Evolutionary conservation across 2,888 invertebrate genomes (phyloP).

Genomic region (Clunio marinus): DNA sequence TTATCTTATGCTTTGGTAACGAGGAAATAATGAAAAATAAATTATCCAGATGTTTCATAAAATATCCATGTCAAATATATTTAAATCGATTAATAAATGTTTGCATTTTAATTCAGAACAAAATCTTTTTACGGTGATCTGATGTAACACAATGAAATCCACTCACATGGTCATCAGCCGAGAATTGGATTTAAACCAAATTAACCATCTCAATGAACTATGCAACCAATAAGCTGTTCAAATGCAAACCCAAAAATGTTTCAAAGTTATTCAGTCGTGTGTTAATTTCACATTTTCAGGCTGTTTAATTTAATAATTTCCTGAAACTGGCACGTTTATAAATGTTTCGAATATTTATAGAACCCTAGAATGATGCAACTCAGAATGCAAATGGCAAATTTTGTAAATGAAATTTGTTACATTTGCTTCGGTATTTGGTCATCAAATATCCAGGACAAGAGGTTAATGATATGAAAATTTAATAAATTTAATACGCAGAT

Average conservation of each 20-base stretch:
- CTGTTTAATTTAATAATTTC: conserved; percentile 32
- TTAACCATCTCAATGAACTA: conserved; percentile 36
- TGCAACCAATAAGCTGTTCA: background rate
- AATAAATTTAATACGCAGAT: too few species aligned
- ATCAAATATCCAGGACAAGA: too few species aligned
- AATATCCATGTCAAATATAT: background rate
- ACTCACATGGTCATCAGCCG: conserved; percentile 19
- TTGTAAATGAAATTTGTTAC: too few species aligned
- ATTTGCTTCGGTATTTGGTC: too few species aligned
- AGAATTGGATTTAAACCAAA: conserved; percentile 36
- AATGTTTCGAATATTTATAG: background rate
- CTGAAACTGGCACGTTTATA: background rate
- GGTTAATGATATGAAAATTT: too few species aligned
- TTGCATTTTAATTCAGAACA: background rate
- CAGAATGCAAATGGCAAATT: too few species aligned
- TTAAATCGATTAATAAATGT: background rate
- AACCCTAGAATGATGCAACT: background rate
- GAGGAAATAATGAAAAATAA: background rate
- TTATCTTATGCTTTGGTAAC: background rate
- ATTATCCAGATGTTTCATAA: background rate
- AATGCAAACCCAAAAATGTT: background rate
- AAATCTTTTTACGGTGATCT: background rate
- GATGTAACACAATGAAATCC: background rate
- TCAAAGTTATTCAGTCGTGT: background rate
- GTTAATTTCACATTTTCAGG: conserved; percentile 20